These are phyloP conservation scores for Zaprionus capensis DNA, from an alignment of 1,140 invertebrate genomes.

Conservation along the genomic window DNA sequence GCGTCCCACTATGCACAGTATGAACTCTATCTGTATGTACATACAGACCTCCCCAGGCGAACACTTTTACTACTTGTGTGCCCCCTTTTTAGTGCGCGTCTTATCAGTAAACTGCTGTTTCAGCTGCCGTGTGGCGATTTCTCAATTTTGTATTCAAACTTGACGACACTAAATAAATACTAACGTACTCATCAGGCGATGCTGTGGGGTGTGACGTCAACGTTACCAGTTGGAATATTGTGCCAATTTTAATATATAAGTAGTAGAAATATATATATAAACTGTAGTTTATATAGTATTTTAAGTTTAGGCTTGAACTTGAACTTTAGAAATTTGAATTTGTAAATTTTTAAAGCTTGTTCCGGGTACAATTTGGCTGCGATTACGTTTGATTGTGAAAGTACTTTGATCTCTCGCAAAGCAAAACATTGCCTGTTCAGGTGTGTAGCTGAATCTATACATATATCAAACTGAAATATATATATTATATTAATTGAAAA, in stretches of 20 bases:
- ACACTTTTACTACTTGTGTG: constrained; percentile 13
- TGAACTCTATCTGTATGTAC: not conserved
- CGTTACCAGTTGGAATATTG: not conserved
- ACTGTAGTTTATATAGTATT: not conserved
- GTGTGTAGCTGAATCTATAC: not conserved
- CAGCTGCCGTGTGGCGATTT: constrained; percentile 11
- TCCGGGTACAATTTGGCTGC: not conserved
- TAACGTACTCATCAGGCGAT: constrained; percentile 8
- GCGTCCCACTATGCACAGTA: constrained; percentile 3
- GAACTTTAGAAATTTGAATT: constrained; percentile 6
- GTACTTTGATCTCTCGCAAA: not conserved
- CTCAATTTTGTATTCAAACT: constrained; percentile 5
- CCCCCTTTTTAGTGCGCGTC: constrained; percentile 4
- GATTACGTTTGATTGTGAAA: not conserved
- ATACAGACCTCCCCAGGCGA: not conserved
- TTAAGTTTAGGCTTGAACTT: not conserved
- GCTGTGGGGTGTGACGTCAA: constrained; percentile 5
- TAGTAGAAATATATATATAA: not conserved
- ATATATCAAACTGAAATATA: no score
- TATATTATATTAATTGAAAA: not conserved
- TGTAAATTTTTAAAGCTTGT: constrained; percentile 3
- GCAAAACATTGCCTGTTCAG: not conserved
- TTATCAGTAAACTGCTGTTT: constrained; percentile 11
- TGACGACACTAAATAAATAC: constrained; percentile 5
- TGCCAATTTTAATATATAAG: not conserved